Evolutionary conservation across 2,113 vertebrate genomes (phyloP).

Genomic region (Tyrannus savana): DNA sequence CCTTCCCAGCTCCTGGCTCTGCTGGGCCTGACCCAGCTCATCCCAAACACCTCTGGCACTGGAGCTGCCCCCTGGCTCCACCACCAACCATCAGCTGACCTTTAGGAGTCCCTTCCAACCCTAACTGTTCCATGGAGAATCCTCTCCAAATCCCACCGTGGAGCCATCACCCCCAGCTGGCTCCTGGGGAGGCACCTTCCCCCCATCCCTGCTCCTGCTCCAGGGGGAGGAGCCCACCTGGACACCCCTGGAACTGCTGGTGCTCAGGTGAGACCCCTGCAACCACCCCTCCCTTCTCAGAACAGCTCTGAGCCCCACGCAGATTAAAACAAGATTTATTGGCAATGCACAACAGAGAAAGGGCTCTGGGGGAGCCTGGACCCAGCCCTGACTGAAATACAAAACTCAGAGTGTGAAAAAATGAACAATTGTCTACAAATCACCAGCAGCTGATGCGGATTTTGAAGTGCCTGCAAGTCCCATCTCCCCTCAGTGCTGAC

Average conservation of each 20-base stretch:
- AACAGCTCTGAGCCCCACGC: background rate
- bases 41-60: fast-evolving
- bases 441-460: background rate
- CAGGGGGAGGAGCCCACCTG: background rate
- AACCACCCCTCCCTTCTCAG: background rate
- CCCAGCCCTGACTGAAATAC: background rate
- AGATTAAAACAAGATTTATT: constrained; percentile 44
- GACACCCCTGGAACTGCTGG: background rate
- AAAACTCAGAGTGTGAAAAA: background rate
- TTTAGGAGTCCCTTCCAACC: background rate
- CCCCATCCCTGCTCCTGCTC: background rate
- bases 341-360: background rate
- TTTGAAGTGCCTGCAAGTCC: background rate
- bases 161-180: background rate
- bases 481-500: background rate
- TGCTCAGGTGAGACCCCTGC: fast-evolving
- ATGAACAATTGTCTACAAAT: background rate
- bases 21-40: background rate
- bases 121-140: background rate
- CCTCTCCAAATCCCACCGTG: background rate
- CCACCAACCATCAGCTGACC: background rate
- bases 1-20: background rate
- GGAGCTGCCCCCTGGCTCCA: background rate
- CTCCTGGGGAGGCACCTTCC: background rate
- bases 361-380: background rate